These are phyloP conservation scores for Dipodomys merriami DNA, from an alignment of 2,113 vertebrate species.

Conservation along the genomic window DNA sequence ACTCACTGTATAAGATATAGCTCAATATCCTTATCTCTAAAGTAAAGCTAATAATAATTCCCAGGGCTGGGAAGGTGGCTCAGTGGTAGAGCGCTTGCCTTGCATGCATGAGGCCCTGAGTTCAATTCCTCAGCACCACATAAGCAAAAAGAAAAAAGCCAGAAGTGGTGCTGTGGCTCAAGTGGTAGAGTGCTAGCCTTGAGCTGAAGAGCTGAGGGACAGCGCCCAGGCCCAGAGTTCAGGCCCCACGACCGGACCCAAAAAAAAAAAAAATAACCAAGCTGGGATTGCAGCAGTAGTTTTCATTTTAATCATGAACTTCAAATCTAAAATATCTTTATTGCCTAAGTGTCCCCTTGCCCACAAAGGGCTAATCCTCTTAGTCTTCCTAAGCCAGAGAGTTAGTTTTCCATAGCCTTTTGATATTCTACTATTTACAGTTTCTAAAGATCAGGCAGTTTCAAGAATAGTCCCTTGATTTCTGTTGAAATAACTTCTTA, in stretches of 20 bases:
- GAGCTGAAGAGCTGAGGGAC: too few relatives aligned
- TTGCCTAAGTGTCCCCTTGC: not conserved
- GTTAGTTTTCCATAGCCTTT: slow-evolving; percentile 59
- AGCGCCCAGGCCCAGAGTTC: too few relatives aligned
- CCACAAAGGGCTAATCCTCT: slow-evolving; percentile 21
- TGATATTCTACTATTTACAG: slow-evolving; percentile 71
- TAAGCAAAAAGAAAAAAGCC: too few relatives aligned
- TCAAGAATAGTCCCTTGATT: slow-evolving; percentile 73
- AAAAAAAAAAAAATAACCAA: too few relatives aligned
- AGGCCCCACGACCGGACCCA: too few relatives aligned
- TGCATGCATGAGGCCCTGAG: too few relatives aligned
- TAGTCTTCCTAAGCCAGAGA: slow-evolving; percentile 47
- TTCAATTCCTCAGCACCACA: too few relatives aligned
- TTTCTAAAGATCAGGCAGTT: slow-evolving; percentile 75
- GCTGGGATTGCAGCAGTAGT: not conserved
- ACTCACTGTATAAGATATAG: not conserved
- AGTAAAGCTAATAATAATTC: not conserved
- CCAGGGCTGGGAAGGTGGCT: too few relatives aligned
- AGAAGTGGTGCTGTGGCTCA: too few relatives aligned
- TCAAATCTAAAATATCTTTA: slow-evolving; percentile 41
- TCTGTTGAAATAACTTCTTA: slow-evolving; percentile 81
- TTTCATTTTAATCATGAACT: slow-evolving; percentile 50
- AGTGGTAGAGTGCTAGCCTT: too few relatives aligned
- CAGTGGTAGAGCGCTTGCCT: too few relatives aligned
- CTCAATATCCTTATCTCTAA: slow-evolving; percentile 35